Evolutionary conservation across 1,140 invertebrate species (phyloP), one percentile per base, ranked within the genome.

Genomic region (Aphis craccivora): DNA sequence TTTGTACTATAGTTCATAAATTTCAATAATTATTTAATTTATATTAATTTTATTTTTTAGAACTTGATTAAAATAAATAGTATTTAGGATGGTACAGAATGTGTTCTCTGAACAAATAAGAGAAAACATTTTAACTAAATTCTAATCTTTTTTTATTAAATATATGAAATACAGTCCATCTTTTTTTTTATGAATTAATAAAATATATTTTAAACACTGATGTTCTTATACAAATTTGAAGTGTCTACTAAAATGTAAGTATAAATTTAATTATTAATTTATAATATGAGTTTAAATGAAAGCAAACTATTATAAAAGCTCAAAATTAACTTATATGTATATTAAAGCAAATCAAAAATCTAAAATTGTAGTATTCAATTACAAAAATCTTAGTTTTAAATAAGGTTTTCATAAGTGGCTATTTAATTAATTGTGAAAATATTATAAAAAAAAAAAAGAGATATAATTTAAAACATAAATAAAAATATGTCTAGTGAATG

Each of bases 131-230:
- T 90, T 9, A 90, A 23, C 89, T 90, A 90, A 14, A 45, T 20
- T 43, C 89, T 90, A 67, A 30, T n/a, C 18, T 43, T 89, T 43
- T 43, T 90, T 60, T 90, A 90, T 60, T 90, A 43, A 90, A 90
- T 11, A 40, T 40, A 25, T 67, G 55, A 90, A 90, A 43, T 90
- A 90, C 89, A 90, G 88, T 89, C 88, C 20, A 30, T 76, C 30
- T 67, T 67, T 89, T 53, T 53, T 51, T 25, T 23, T 53, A 89
- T 89, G 2, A 51, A 53, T 53, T 89, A 22, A 89, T 76, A 76
- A 76, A 76, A 76, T 89, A 89, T 25, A 23, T 55, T 89, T 55
- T 53, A 60, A 60, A 90, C 55, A 90, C 37, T 43, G 55, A 90
- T 67, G 0, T 67, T 43, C 43, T 90, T 67, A 90, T 90, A 67